A percentile compares a stretch with the other conserved stretches of the same genome.
These are phyloP conservation scores for Columbina picui DNA, from an alignment of 2,113 vertebrate species.

Conservation along the genomic window DNA sequence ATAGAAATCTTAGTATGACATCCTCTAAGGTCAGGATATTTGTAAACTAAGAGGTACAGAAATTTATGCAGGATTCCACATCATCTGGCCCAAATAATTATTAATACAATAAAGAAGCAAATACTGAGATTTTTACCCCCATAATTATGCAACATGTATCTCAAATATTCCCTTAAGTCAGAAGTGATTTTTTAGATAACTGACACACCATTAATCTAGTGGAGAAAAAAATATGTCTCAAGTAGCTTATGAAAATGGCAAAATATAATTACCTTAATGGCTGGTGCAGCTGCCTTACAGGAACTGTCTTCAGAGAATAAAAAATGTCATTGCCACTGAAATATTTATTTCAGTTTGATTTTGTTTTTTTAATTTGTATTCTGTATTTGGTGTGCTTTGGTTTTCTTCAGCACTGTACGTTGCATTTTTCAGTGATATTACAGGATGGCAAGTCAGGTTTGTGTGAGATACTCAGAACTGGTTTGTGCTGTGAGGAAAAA, in stretches of 20 bases:
- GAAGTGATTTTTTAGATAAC: background rate
- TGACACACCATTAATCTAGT: background rate
- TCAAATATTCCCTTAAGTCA: background rate
- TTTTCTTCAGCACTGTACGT: background rate
- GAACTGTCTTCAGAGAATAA: constrained; percentile 14
- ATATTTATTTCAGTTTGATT: constrained; percentile 24
- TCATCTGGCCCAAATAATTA: background rate
- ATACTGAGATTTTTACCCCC: background rate
- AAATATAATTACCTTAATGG: constrained; percentile 36
- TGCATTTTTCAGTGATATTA: background rate
- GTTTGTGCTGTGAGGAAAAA: background rate
- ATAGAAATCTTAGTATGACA: background rate
- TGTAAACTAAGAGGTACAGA: background rate
- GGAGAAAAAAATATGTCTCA: background rate
- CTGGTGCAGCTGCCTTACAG: background rate
- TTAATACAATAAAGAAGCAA: background rate
- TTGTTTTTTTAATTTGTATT: background rate
- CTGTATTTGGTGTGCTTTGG: background rate
- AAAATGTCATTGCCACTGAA: constrained; percentile 11
- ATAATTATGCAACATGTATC: background rate
- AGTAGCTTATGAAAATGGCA: constrained; percentile 1
- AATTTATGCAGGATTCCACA: background rate
- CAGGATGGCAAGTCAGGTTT: background rate
- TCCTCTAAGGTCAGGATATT: background rate
- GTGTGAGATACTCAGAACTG: background rate